A percentile compares a stretch with the other conserved stretches of the same genome.
Conservation (phyloP, 2,888 invertebrate species). For the Leptinotarsa haldemani region DNA sequence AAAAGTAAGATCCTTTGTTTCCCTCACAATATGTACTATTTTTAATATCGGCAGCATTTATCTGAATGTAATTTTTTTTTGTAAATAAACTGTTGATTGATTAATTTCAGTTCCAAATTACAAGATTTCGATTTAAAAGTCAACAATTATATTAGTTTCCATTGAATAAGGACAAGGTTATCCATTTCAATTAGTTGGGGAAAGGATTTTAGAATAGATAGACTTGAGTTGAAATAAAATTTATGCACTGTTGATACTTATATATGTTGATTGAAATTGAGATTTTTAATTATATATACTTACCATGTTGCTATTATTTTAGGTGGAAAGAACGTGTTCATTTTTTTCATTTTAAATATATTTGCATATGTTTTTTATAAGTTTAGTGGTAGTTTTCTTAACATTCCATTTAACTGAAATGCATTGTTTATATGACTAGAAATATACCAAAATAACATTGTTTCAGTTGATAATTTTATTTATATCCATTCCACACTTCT, state of each 20-base stretch:
- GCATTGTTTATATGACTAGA: slow-evolving; percentile 15
- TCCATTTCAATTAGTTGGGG: not conserved
- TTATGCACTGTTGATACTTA: slow-evolving; percentile 49
- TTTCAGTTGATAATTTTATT: slow-evolving; percentile 11
- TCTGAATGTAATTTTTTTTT: not conserved
- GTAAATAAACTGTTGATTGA: not conserved
- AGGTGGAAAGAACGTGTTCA: slow-evolving; percentile 17
- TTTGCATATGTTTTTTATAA: slow-evolving; percentile 19
- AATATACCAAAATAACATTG: slow-evolving; percentile 18
- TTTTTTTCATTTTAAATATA: slow-evolving; percentile 17
- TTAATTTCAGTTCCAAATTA: too few relatives aligned
- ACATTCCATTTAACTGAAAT: slow-evolving; percentile 34
- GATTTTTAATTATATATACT: slow-evolving; percentile 40
- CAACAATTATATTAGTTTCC: not conserved
- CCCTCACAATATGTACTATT: too few relatives aligned
- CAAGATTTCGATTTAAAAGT: too few relatives aligned
- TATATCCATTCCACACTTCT: not conserved
- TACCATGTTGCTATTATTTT: slow-evolving; percentile 22
- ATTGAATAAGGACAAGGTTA: not conserved
- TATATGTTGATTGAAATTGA: slow-evolving; percentile 39
- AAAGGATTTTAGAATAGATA: slow-evolving; percentile 22
- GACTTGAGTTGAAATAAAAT: slow-evolving; percentile 39
- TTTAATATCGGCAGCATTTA: too few relatives aligned
- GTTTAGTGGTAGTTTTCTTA: slow-evolving; percentile 19
- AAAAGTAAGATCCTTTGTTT: too few relatives aligned